A percentile compares a stretch with the other conserved stretches of the same genome.
Conservation (phyloP, 2,113 vertebrate genomes). For the Pomatorhinus ruficollis region DNA sequence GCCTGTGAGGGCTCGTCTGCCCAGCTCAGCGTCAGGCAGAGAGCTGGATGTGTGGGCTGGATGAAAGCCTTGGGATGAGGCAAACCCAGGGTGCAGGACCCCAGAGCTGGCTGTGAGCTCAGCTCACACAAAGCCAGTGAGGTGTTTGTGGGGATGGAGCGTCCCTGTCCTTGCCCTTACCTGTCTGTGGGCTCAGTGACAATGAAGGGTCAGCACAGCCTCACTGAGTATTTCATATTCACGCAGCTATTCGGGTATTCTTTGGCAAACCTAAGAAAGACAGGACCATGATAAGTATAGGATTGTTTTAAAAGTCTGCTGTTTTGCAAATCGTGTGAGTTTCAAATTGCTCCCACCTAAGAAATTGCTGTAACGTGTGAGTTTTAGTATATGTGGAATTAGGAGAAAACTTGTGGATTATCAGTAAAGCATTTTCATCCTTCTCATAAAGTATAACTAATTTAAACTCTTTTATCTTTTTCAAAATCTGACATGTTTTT, state of each 20-base stretch:
- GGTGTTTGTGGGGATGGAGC: neutral
- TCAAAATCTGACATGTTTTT: neutral
- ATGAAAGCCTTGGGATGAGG: too few species aligned
- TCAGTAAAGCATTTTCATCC: constrained; percentile 15
- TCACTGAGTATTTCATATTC: fast-evolving
- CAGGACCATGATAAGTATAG: neutral
- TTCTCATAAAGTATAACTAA: constrained; percentile 14
- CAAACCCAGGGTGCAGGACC: neutral
- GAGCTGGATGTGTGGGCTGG: neutral
- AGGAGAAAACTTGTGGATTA: constrained; percentile 26
- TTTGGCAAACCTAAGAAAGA: neutral
- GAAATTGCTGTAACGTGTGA: neutral
- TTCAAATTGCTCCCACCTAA: neutral
- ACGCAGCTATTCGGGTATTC: neutral
- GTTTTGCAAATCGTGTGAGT: neutral
- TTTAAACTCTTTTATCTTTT: neutral
- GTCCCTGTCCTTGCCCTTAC: neutral
- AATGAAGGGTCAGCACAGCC: neutral
- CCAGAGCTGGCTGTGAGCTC: neutral
- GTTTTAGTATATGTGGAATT: neutral
- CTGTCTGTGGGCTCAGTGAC: neutral
- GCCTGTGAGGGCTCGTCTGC: neutral
- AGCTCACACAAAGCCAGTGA: neutral
- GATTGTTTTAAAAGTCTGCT: neutral
- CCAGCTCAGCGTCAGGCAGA: neutral